phyloP scores from a whole-genome alignment of 1,140 invertebrate species.

The Antheraea mylitta region DNA sequence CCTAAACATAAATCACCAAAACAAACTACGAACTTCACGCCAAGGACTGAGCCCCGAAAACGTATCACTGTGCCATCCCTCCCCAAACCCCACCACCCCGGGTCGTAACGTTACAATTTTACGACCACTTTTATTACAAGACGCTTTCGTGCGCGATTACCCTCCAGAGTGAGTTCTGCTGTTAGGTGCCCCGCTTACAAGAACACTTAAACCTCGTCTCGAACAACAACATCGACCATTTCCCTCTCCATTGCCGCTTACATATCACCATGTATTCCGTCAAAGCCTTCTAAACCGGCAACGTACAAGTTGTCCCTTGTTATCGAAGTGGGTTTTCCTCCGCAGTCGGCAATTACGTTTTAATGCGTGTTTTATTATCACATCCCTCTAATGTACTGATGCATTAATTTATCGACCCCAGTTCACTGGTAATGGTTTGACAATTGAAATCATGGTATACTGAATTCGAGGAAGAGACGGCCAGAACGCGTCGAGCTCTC shows the following conservation, averaged over 20 bases:
- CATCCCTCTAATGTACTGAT: slow-evolving; percentile 64
- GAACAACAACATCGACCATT: slow-evolving; percentile 22
- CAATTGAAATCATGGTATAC: slow-evolving; percentile 71
- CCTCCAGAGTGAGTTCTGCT: slow-evolving; percentile 75
- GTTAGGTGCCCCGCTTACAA: slow-evolving; percentile 56
- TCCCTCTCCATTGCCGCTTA: slow-evolving; percentile 31
- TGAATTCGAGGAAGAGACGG: slow-evolving; percentile 52
- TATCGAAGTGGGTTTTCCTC: slow-evolving; percentile 18
- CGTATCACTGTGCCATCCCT: slow-evolving; percentile 61
- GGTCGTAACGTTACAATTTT: slow-evolving; percentile 75
- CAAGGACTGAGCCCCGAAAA: slow-evolving; percentile 39
- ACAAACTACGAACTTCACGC: slow-evolving; percentile 5
- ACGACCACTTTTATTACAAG: slow-evolving; percentile 75
- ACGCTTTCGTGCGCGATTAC: slow-evolving; percentile 76
- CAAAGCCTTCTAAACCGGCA: slow-evolving; percentile 17
- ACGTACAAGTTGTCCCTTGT: slow-evolving; percentile 21
- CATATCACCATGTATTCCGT: slow-evolving; percentile 15
- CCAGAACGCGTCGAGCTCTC: slow-evolving; percentile 40
- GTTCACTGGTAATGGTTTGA: slow-evolving; percentile 66
- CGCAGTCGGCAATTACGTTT: slow-evolving; percentile 70
- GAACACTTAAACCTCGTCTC: slow-evolving; percentile 36
- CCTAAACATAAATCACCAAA: slow-evolving; percentile 18
- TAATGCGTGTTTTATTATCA: slow-evolving; percentile 77
- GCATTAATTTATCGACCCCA: slow-evolving; percentile 68
- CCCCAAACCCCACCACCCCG: slow-evolving; percentile 66